A percentile compares a stretch with the other conserved stretches of the same genome.
Evolutionary conservation across 2,797 vertebrate species (phyloP).

Genomic region (Trachops cirrhosus): DNA sequence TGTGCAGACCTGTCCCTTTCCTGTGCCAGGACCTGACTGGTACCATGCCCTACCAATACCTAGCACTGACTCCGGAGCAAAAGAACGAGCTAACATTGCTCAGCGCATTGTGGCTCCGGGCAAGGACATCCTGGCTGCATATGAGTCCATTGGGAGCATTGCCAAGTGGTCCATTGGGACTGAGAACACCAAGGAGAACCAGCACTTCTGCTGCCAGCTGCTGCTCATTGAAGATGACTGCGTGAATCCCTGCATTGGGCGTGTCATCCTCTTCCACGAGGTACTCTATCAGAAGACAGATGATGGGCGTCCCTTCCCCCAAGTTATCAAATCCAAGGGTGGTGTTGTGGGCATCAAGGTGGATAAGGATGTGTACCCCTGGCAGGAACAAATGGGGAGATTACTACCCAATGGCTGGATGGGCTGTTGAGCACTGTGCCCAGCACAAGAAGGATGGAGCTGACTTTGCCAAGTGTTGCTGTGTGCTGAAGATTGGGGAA

Average conservation of each 20-base stretch:
- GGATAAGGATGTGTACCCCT: conserved; percentile 96
- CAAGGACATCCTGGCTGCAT: conserved; percentile 94
- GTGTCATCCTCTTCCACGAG: conserved; percentile 96
- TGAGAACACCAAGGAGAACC: conserved; percentile 97
- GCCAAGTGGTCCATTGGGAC: conserved; percentile 94
- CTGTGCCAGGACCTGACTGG: conserved; percentile 44
- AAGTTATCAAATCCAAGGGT: conserved; percentile 89
- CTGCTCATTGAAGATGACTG: conserved; percentile 91
- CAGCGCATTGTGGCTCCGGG: conserved; percentile 91
- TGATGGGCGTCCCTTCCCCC: conserved; percentile 85
- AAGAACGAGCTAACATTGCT: conserved; percentile 93
- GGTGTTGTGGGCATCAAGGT: conserved; percentile 94
- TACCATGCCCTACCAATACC: conserved; percentile 90
- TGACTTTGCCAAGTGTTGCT: conserved; percentile 96
- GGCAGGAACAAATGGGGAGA: conserved; percentile 95
- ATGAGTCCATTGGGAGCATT: conserved; percentile 94
- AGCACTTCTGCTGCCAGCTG: conserved; percentile 94
- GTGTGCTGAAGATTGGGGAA: conserved; percentile 92
- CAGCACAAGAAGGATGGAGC: conserved; percentile 97
- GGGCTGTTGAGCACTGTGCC: conserved; percentile 92
- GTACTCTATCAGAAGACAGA: conserved; percentile 95
- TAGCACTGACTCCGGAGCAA: conserved; percentile 89
- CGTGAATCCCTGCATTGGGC: conserved; percentile 89
- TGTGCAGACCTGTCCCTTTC: too few species aligned
- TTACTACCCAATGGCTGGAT: conserved; percentile 94